Percentiles rank a stretch among this genome's conserved stretches.
These are phyloP conservation scores for Nothocercus julius DNA, from an alignment of 2,113 vertebrate species.

Conservation along the genomic window DNA sequence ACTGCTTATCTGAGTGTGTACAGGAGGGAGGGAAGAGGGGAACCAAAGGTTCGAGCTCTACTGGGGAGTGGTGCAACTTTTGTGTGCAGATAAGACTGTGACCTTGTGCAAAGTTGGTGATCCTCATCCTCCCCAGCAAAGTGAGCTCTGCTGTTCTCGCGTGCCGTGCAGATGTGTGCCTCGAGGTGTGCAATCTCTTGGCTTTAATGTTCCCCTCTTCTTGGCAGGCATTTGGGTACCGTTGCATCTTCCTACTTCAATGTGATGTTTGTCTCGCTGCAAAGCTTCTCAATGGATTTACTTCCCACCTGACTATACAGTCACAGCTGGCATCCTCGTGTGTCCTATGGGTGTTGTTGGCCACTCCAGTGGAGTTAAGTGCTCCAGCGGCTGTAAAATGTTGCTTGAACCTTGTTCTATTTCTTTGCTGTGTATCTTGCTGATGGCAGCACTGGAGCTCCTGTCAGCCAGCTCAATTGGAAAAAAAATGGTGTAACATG, in stretches of 20 bases:
- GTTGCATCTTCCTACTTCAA: rapidly evolving
- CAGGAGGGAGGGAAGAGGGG: neutral
- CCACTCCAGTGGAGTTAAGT: rapidly evolving
- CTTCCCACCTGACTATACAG: rapidly evolving
- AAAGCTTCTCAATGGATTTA: neutral
- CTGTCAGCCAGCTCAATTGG: neutral
- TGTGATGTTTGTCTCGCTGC: neutral
- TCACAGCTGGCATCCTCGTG: rapidly evolving
- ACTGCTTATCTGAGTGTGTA: rapidly evolving
- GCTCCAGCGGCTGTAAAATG: neutral
- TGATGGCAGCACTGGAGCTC: conserved; percentile 5
- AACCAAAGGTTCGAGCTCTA: neutral
- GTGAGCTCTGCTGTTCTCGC: rapidly evolving
- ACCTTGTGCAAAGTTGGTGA: neutral
- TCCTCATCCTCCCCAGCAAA: neutral
- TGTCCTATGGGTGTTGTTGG: neutral
- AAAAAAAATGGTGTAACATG: neutral
- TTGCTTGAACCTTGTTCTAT: neutral
- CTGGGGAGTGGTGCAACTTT: neutral
- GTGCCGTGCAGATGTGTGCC: neutral
- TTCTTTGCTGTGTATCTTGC: neutral
- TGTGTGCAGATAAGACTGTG: neutral
- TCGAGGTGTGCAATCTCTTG: rapidly evolving
- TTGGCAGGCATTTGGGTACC: neutral
- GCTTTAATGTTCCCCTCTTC: neutral